Base-by-base conservation (phyloP, 1,140 invertebrate species). In the Platyscapa corneri region DNA sequence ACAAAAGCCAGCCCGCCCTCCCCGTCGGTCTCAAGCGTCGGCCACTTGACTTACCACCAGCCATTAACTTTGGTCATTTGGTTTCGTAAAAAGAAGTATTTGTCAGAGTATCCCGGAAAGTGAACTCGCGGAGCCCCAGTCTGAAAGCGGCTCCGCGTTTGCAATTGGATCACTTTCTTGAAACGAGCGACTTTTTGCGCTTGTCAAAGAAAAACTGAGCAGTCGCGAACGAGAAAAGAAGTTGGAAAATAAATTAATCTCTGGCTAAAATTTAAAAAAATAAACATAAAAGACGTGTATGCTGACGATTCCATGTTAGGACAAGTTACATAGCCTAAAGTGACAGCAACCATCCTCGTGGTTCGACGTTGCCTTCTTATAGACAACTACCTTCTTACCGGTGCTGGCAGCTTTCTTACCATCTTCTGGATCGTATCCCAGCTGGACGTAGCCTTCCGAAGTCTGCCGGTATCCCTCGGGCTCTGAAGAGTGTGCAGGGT, bases 401-500 rank as follows among this genome's bases (percentile, higher is more conserved):
- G 39, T 75, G 84, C 46, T 34, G 75, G 76, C 88, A 64, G 77
- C 89, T 87, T 83, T 86, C 92, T 93, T 93, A 93, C 92, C 92
- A 87, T 92, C 91, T 88, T 92, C 89, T n/a, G 78, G 77, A 78
- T 91, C 90, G 86, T 77, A 75, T 23, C 77, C 86, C 37, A 89
- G 88, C 77, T 88, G 88, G 49, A 85, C 81, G 78, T 90, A 89
- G 76, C 87, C 87, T 49, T 74, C 80, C 70, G 46, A 46, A 74
- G 42, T 42, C 82, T 72, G 81, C 72, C 87, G 87, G 32, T 76
- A 89, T 78, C 85, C 88, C 85, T 91, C 89, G 87, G 85, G 77
- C 83, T 91, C 91, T 91, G 90, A 86, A 81, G 67, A 85, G 80
- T 86, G 88, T 85, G 32, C 20, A 37, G 49, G 56, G 53, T 77